Base-by-base conservation (phyloP, 1,140 invertebrate species). In the Euschistus heros region DNA sequence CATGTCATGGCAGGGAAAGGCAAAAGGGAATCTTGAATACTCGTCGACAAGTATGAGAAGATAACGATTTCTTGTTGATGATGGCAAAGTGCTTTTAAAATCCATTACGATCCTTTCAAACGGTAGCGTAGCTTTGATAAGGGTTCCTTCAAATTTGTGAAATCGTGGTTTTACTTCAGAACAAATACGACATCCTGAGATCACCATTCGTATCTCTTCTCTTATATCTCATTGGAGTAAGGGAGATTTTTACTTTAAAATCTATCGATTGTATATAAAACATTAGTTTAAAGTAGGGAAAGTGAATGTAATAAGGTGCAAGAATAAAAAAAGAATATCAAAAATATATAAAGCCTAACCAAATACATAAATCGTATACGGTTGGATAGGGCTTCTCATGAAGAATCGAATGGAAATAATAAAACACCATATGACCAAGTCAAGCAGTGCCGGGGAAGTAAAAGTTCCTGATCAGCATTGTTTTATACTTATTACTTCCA, bases 11-110 rank as follows among this genome's bases (percentile, higher is more conserved):
- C 70, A 70, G 30, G 68, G 66, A 46, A 71, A 70, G 13, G 68
- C 42, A 44, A 73, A 74, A 22, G 70, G 71, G 63, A 71, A 74
- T 55, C 72, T 55, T 13, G 69, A 73, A 62, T 64, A 74, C 65
- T 73, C 70, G 66, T 74, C 70, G 2, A 73, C 67, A 54, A 73
- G 61, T 13, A 67, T 72, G 10, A 72, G 55, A 26, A 71, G 14
- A 54, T 72, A 74, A 33, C 62, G 59, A 42, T 74, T 72, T 20
- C 61, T 65, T 13, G 68, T 55, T n/a, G 18, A 46, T 14, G 70
- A 67, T 46, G 70, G 66, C 14, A 73, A 26, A 37, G 71, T 71
- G 10, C 71, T 68, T 66, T 73, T 72, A 52, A 73, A 73, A 62
- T 71, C 73, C 17, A 72, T 37, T 52, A 65, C 71, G n/a, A 71